Conservation (phyloP, 2,797 vertebrate genomes). For the Cuniculus paca region DNA sequence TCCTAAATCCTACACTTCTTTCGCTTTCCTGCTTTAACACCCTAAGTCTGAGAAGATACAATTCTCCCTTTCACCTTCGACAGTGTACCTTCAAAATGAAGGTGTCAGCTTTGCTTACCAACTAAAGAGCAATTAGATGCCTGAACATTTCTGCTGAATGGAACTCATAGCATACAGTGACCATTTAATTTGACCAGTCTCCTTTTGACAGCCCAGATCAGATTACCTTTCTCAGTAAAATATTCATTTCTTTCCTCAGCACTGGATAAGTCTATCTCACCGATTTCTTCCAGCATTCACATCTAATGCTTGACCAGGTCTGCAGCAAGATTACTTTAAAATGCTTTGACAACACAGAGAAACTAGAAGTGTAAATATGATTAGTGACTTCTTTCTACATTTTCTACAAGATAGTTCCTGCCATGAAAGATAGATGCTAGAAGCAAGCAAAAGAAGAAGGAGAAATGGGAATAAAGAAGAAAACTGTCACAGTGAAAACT, state of each 20-base stretch:
- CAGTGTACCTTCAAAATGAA: not conserved
- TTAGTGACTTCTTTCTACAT: slow-evolving; percentile 46
- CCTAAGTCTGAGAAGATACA: not conserved
- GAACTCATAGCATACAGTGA: not conserved
- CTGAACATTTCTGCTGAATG: slow-evolving; percentile 26
- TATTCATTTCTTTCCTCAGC: not conserved
- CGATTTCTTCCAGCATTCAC: slow-evolving; percentile 50
- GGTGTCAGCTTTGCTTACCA: not conserved
- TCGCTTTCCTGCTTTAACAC: not conserved
- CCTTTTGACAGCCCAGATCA: slow-evolving; percentile 51
- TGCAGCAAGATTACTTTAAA: slow-evolving; percentile 33
- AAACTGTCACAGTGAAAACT: not conserved
- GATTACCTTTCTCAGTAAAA: slow-evolving; percentile 49
- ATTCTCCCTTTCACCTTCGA: slow-evolving; percentile 12
- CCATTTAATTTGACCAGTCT: slow-evolving; percentile 29
- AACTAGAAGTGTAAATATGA: slow-evolving; percentile 63
- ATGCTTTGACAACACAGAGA: slow-evolving; percentile 54
- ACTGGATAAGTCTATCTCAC: slow-evolving; percentile 41
- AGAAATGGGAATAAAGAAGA: not conserved
- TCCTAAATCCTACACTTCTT: not conserved
- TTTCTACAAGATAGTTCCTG: slow-evolving; percentile 36
- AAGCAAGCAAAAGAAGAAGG: not conserved
- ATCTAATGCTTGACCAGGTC: slow-evolving; percentile 64
- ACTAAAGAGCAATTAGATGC: slow-evolving; percentile 17
- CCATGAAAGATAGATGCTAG: not conserved